Base-by-base conservation (phyloP, 1,140 invertebrate species). In the Danaus melanippus region DNA sequence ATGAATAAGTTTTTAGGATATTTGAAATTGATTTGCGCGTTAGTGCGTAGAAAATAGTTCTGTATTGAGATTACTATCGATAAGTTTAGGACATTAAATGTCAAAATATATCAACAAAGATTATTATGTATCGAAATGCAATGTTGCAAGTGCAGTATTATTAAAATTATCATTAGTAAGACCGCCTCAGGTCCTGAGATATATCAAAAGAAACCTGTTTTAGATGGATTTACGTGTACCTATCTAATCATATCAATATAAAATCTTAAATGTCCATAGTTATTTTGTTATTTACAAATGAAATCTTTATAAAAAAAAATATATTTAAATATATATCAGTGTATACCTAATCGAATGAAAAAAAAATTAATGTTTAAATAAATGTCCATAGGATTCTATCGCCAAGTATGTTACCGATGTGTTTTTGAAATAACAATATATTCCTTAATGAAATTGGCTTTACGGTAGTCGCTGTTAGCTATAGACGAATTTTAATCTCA, bases 21-120 rank as follows among this genome's bases (percentile, higher is more conserved):
- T 58, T 53, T 59, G 47, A 42, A 56, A 59, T 57, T 64, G 51
- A 50, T 64, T 62, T 54, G 58, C 58, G 52, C 47, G 47, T 55
- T 46, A 42, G 17, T 45, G 53, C 39, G 51, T 54, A 55, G 44
- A 55, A 44, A 32, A 40, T n/a, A 11, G 45, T 58, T 53, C 46
- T 65, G 12, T 61, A 66, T 63, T 77, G 76, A 82, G 76, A 82
- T 82, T 79, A 82, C 74, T 79, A 74, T 72, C 69, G 64, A 65
- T 68, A 76, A 66, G 69, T 47, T 69, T 71, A 71, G 55, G 79
- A 69, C 79, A 79, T 82, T n/a, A 74, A 75, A 82, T 79, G 79
- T 82, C 79, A 49, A 57, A 62, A 39, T 47, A 52, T 49, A 60
- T 60, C 48, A 60, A 50, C 59, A 61, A 68, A 65, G 63, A 59